Conservation (phyloP, 2,888 invertebrate genomes). For the Encarsia formosa region DNA sequence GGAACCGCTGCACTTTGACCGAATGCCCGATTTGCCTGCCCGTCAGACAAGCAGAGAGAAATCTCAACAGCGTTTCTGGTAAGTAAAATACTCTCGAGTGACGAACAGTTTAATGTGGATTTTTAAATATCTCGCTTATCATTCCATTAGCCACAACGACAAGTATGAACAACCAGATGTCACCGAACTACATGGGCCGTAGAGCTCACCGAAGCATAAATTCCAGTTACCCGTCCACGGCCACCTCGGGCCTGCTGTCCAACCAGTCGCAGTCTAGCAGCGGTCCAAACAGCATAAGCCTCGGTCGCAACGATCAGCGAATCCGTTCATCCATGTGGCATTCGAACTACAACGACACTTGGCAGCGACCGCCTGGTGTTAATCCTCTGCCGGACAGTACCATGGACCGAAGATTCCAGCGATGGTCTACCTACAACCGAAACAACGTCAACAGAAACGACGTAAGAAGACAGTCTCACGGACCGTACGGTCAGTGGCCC, state of each 20-base stretch:
- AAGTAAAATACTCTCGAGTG: conserved; percentile 1
- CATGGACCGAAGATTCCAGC: conserved; percentile 4
- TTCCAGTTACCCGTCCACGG: conserved; percentile 18
- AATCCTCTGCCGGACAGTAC: not conserved
- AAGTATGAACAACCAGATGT: conserved; percentile 17
- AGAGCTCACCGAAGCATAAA: conserved; percentile 13
- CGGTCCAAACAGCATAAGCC: not conserved
- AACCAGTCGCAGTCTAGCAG: conserved; percentile 13
- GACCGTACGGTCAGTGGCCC: conserved; percentile 17
- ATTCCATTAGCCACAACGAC: conserved; percentile 12
- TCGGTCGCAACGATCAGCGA: conserved; percentile 8
- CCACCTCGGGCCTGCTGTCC: conserved; percentile 20
- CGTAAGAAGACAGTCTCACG: conserved; percentile 14
- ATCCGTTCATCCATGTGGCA: conserved; percentile 26
- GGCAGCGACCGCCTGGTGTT: conserved; percentile 4
- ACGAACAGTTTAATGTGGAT: not conserved
- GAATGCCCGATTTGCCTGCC: conserved; percentile 23
- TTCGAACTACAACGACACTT: conserved; percentile 19
- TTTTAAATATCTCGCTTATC: not conserved
- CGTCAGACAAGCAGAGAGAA: conserved; percentile 19
- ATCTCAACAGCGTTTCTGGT: conserved; percentile 15
- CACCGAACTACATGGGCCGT: conserved; percentile 20
- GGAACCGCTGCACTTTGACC: conserved; percentile 18
- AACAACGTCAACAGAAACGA: conserved; percentile 1
- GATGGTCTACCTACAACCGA: conserved; percentile 19